Evolutionary conservation across 2,113 vertebrate genomes (phyloP).

Genomic region (Fulmarus glacialis): DNA sequence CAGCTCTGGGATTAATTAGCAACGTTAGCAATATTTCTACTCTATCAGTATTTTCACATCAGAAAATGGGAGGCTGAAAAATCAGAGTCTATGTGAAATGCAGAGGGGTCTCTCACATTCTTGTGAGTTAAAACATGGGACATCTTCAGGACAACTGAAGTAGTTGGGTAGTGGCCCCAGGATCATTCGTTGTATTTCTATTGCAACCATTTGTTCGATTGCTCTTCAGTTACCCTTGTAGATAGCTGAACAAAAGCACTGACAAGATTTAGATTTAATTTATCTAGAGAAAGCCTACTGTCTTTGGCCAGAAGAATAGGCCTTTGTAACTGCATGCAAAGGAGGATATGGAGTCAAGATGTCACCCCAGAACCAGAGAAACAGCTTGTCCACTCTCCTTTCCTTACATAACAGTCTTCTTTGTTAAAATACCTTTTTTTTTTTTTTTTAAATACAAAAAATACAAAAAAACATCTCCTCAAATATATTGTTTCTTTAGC

Average conservation of each 20-base stretch:
- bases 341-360: not conserved
- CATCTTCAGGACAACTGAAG: not conserved
- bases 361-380: not conserved
- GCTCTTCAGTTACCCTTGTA: not conserved
- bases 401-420: not conserved
- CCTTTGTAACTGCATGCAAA: not conserved
- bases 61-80: not conserved
- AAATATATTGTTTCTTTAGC: not conserved
- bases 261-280: not conserved
- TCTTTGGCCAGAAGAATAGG: not conserved
- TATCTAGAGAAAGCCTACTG: not conserved
- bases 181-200: not conserved
- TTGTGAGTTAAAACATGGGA: not conserved
- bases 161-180: not conserved
- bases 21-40: not conserved
- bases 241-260: not conserved
- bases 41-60: not conserved
- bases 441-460: not conserved
- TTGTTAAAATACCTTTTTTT: not conserved
- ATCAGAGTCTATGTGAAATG: not conserved
- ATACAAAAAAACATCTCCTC: not conserved
- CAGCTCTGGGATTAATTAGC: not conserved
- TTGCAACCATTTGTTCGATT: not conserved
- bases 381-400: not conserved
- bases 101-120: not conserved